Percentiles rank a stretch among this genome's conserved stretches.
phyloP scores from a whole-genome alignment of 2,888 invertebrate genomes.

The Pharmacophagus antenor region DNA sequence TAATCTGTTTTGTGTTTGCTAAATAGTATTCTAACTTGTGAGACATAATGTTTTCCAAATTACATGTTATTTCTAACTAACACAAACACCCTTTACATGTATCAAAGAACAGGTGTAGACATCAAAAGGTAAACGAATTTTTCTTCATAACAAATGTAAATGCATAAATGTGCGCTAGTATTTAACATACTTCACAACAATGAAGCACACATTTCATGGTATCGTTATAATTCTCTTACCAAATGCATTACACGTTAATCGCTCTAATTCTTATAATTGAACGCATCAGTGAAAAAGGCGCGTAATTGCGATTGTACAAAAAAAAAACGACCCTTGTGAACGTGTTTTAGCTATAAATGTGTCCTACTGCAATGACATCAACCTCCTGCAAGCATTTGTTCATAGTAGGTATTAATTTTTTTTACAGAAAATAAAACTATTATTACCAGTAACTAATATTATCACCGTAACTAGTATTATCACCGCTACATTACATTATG shows the following conservation, averaged over 20 bases:
- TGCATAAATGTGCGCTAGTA: conserved; percentile 20
- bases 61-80: no score
- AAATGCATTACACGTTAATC: conserved; percentile 42
- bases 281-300: conserved; percentile 48
- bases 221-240: conserved; percentile 34
- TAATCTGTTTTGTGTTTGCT: no score
- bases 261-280: conserved; percentile 65
- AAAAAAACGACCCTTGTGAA: conserved; percentile 53
- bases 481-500: no score
- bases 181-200: conserved; percentile 13
- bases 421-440: no score
- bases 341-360: conserved; percentile 54
- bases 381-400: conserved; percentile 29
- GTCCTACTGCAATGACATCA: conserved; percentile 33
- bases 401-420: no score
- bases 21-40: no score
- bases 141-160: conserved; percentile 1
- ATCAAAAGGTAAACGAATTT: conserved; percentile 16
- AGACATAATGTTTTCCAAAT: no score
- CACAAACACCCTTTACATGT: conserved; percentile 7
- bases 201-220: conserved; percentile 24
- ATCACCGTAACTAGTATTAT: no score
- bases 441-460: no score
- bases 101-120: conserved; percentile 15
- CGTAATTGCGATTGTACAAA: conserved; percentile 53